Percentiles rank a stretch among this genome's conserved stretches.
Conservation (phyloP, 1,140 invertebrate species). For the Drosophila watanabei region DNA sequence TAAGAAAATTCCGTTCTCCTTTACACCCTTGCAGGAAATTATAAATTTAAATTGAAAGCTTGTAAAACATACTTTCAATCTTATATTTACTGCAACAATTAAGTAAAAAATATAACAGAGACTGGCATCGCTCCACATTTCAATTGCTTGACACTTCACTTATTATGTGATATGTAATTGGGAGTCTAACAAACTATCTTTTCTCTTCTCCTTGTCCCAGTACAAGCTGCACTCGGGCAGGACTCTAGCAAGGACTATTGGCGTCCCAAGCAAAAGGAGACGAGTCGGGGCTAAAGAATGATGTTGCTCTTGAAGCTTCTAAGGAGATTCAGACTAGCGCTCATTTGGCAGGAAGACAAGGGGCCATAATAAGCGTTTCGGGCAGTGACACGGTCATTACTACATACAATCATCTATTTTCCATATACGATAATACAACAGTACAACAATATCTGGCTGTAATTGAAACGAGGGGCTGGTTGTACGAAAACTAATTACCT, state of each 20-base stretch:
- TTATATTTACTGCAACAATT: too few relatives aligned
- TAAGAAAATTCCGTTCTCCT: background rate
- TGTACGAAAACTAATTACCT: slow-evolving; percentile 17
- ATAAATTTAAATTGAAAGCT: background rate
- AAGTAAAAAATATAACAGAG: background rate
- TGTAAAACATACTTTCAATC: too few relatives aligned
- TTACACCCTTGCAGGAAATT: background rate
- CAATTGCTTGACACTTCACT: background rate
- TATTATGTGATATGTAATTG: slow-evolving; percentile 10
- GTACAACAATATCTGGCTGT: slow-evolving; percentile 3
- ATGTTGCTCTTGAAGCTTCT: slow-evolving; percentile 12
- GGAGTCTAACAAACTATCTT: background rate
- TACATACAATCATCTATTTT: slow-evolving; percentile 18
- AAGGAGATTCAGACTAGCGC: slow-evolving; percentile 16
- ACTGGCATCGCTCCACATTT: background rate
- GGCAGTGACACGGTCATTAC: slow-evolving; percentile 21
- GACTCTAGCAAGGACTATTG: slow-evolving; percentile 5
- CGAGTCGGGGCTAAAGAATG: slow-evolving; percentile 1
- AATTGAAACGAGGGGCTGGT: slow-evolving; percentile 12
- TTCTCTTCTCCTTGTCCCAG: background rate
- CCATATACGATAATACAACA: slow-evolving; percentile 19
- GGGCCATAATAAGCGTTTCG: slow-evolving; percentile 24
- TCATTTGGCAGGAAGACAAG: slow-evolving; percentile 23
- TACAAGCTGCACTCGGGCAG: background rate
- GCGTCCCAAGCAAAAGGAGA: background rate